Conservation (phyloP, 2,888 invertebrate genomes). For the Dexiosoma caninum region DNA sequence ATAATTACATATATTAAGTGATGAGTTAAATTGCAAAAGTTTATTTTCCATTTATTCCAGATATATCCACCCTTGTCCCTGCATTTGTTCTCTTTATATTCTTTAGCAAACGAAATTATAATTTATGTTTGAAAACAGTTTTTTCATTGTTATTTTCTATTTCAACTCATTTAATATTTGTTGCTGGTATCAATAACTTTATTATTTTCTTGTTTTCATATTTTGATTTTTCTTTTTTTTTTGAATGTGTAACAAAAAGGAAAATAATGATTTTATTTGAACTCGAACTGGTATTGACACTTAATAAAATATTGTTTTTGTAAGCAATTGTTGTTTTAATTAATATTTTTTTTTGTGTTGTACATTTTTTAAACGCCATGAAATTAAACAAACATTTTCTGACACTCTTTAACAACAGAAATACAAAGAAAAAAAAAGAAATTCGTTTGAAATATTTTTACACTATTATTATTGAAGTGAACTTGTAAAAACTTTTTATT, state of each 20-base stretch:
- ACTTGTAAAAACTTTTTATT: no score
- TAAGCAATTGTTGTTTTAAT: no score
- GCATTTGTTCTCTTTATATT: no score
- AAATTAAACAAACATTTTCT: no score
- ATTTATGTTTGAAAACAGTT: slow-evolving; percentile 14
- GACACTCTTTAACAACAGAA: no score
- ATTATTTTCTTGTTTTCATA: neutral
- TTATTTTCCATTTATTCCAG: slow-evolving; percentile 15
- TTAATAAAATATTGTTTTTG: no score
- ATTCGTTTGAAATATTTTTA: no score
- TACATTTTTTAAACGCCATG: no score
- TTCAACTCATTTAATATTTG: neutral
- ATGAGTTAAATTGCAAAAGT: slow-evolving; percentile 37
- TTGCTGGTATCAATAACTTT: slow-evolving; percentile 3
- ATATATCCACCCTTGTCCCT: neutral
- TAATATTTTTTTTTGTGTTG: no score
- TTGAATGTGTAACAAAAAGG: neutral
- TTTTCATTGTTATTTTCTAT: neutral
- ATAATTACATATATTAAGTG: neutral
- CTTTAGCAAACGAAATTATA: neutral
- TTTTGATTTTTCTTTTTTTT: neutral
- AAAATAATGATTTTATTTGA: neutral
- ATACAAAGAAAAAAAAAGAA: no score
- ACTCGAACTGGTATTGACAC: neutral
- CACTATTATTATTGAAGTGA: no score